Conservation (phyloP, 2,888 invertebrate species). For the Pammene aurita region DNA sequence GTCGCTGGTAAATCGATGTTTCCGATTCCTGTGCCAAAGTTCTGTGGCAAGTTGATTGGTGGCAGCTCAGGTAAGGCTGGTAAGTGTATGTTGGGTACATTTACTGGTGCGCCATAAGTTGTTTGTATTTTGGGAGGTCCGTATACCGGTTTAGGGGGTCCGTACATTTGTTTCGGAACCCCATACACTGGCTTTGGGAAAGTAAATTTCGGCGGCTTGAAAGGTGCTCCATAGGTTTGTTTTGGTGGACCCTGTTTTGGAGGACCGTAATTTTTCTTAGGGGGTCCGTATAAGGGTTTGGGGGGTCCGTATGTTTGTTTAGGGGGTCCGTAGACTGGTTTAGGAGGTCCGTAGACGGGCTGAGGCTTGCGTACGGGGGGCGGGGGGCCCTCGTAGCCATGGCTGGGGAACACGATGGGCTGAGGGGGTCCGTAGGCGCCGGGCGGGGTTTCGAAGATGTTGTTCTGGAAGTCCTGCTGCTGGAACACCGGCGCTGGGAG, state of each 20-base stretch:
- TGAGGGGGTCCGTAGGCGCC: constrained; percentile 80
- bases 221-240: constrained; percentile 66
- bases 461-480: constrained; percentile 52
- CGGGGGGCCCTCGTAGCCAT: constrained; percentile 79
- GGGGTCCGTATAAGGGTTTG: constrained; percentile 65
- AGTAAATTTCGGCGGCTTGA: constrained; percentile 62
- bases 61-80: constrained; percentile 53
- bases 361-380: constrained; percentile 71
- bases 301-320: constrained; percentile 74
- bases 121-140: constrained; percentile 60
- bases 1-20: constrained; percentile 69
- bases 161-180: constrained; percentile 66
- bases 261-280: constrained; percentile 63
- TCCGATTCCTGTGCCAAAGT: constrained; percentile 44
- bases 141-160: constrained; percentile 74
- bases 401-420: constrained; percentile 69
- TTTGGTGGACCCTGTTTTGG: constrained; percentile 64
- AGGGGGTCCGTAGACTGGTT: constrained; percentile 74
- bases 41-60: constrained; percentile 48
- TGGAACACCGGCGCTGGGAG: constrained; percentile 80
- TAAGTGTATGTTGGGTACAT: constrained; percentile 52
- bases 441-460: constrained; percentile 58
- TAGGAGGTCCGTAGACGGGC: constrained; percentile 61
- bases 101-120: constrained; percentile 57
- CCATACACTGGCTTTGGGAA: constrained; percentile 62